Evolutionary conservation across 2,888 invertebrate species (phyloP).

Genomic region (Tineola bisselliella): DNA sequence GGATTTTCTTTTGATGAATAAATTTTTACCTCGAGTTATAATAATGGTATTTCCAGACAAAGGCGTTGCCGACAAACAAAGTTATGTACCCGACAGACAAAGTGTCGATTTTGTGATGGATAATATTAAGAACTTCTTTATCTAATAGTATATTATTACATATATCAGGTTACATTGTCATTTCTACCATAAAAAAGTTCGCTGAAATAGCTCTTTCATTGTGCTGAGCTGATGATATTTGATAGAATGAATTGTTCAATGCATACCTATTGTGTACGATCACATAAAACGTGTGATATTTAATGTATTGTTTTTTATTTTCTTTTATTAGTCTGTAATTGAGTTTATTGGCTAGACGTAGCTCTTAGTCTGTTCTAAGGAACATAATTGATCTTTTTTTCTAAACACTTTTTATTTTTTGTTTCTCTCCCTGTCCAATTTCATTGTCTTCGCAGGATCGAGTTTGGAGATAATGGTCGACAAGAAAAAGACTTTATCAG

Average conservation of each 20-base stretch:
- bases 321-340: background rate
- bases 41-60: slow-evolving; percentile 7
- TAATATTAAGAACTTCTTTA: background rate
- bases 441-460: background rate
- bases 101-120: slow-evolving; percentile 5
- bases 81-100: background rate
- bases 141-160: slow-evolving; percentile 6
- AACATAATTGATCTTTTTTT: background rate
- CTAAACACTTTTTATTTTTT: background rate
- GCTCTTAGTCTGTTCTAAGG: background rate
- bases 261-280: background rate
- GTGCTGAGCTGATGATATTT: background rate
- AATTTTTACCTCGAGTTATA: slow-evolving; percentile 31
- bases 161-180: background rate
- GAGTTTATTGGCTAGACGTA: background rate
- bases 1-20: slow-evolving; percentile 45
- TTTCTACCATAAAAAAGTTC: background rate
- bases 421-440: background rate
- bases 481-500: slow-evolving; percentile 6
- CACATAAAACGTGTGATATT: too few species aligned
- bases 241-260: background rate
- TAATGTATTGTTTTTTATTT: too few species aligned
- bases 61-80: slow-evolving; percentile 9
- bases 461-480: background rate
- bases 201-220: background rate